Evolutionary conservation across 2,797 vertebrate genomes (phyloP).

Genomic region (Neopelma chrysocephalum): DNA sequence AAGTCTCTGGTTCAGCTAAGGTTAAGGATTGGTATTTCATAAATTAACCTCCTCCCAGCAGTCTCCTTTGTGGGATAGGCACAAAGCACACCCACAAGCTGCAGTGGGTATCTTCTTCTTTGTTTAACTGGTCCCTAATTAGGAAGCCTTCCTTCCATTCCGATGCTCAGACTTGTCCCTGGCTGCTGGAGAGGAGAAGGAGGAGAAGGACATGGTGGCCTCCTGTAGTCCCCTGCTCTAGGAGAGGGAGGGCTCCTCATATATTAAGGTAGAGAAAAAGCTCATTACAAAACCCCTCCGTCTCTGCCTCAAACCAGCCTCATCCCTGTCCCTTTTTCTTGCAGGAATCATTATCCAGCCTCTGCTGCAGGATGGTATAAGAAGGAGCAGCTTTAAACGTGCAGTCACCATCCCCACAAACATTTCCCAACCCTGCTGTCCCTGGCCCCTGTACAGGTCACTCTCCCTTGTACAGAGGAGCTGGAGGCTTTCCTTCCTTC

Average conservation of each 20-base stretch:
- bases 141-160: not conserved
- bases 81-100: not conserved
- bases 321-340: not conserved
- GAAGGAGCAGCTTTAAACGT: not conserved
- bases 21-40: not conserved
- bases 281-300: not conserved
- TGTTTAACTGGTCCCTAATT: not conserved
- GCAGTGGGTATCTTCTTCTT: not conserved
- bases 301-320: not conserved
- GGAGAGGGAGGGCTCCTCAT: not conserved
- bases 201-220: not conserved
- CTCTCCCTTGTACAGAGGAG: not conserved
- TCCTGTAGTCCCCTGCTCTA: not conserved
- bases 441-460: not conserved
- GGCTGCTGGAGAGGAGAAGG: not conserved
- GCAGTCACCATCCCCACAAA: not conserved
- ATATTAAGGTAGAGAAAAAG: not conserved
- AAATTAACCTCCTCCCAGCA: not conserved
- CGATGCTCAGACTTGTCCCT: not conserved
- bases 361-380: not conserved
- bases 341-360: rapidly evolving
- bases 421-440: not conserved
- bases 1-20: not conserved
- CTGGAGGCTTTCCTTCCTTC: not conserved
- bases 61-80: not conserved